A percentile compares a stretch with the other conserved stretches of the same genome.
phyloP scores from a whole-genome alignment of 1,140 invertebrate genomes.

The Latrodectus geometricus region DNA sequence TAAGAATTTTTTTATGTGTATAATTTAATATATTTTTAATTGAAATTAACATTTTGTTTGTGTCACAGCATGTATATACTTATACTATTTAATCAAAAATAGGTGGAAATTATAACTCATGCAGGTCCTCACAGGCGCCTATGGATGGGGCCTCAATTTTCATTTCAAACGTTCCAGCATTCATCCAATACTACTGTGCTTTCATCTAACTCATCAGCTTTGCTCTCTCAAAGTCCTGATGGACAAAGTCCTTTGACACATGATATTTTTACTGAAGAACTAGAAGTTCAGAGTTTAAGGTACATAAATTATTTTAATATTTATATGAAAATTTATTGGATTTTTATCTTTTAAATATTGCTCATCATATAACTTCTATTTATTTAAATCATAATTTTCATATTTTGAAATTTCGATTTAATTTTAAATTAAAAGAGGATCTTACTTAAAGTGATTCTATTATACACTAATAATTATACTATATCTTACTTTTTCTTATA shows the following conservation, averaged over 20 bases:
- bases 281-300: conserved; percentile 73
- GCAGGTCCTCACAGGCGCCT: conserved; percentile 91
- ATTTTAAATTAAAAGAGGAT: not conserved
- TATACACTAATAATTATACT: not conserved
- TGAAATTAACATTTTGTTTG: not conserved
- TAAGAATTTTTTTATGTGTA: not conserved
- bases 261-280: conserved; percentile 68
- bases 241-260: conserved; percentile 63
- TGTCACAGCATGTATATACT: not conserved
- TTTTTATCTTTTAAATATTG: not conserved
- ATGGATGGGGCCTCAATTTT: conserved; percentile 99
- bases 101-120: conserved; percentile 98
- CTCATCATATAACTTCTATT: not conserved
- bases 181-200: conserved; percentile 74
- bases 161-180: conserved; percentile 89
- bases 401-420: not conserved
- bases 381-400: not conserved
- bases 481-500: too few relatives aligned
- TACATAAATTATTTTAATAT: conserved; percentile 68
- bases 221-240: conserved; percentile 69
- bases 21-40: not conserved
- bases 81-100: conserved; percentile 64
- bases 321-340: too few relatives aligned
- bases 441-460: not conserved
- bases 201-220: conserved; percentile 68